Base-by-base conservation (phyloP, 2,888 invertebrate genomes). In the Euplagia quadripunctaria region DNA sequence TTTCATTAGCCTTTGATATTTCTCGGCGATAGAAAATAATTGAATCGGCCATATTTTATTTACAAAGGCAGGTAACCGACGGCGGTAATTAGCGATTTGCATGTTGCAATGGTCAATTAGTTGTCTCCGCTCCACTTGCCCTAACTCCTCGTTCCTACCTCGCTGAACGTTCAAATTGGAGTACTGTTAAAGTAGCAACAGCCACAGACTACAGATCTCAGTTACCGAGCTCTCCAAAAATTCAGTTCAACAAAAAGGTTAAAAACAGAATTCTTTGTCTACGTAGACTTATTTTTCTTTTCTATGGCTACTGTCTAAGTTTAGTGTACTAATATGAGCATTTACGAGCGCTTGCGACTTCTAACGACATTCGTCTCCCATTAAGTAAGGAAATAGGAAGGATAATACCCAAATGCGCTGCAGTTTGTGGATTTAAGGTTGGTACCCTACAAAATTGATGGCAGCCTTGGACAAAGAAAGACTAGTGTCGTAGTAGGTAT, bases 331-430 rank as follows among this genome's bases (percentile, higher is more conserved):
- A 91, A 79, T 90, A 82, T 84, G 89, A 85, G 90, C 90, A 72
- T 69, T 77, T 82, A 80, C 92, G 93, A 92, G 91, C 91, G 89
- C 92, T 93, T 90, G 90, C 89, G 89, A 93, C 90, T 92, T 91
- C 92, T 93, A 94, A 94, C 94, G 94, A 94, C 92, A 94, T 94
- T 93, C 92, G 89, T 94, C 93, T 92, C 88, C 90, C 93, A 93
- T 93, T 94, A 94, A 94, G 90, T 92, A 90, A 91, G 90, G 89
- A 91, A 91, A 93, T 92, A 91, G 91, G 89, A 90, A 88, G 92
- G 92, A 93, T 94, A 93, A 93, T 93, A 87, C 91, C 88, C 84
- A 75, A 89, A 90, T 91, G 91, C 90, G 89, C 87, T 86, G 89
- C 91, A 93, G 91, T 94, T 93, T 93, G 93, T 91, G 92, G 91